Evolutionary conservation across 2,113 vertebrate genomes (phyloP).

Genomic region (Anoplopoma fimbria): DNA sequence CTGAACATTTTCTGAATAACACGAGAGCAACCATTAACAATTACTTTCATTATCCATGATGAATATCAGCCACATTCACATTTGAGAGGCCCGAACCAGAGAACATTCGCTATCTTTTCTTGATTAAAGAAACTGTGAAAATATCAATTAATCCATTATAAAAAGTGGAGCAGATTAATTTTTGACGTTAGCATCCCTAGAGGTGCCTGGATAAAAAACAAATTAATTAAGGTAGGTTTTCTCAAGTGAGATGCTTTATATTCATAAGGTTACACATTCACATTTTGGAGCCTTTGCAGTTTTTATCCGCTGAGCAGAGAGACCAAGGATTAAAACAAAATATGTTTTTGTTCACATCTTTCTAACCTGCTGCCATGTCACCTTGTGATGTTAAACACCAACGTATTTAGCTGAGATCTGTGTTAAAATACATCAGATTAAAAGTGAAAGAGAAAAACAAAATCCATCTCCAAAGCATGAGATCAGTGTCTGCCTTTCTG

Average conservation of each 20-base stretch:
- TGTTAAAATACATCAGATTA: not conserved
- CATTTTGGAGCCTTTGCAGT: not conserved
- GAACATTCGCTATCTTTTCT: not conserved
- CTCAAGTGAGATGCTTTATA: not conserved
- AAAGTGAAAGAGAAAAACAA: not conserved
- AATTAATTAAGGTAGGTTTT: not conserved
- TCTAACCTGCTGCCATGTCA: not conserved
- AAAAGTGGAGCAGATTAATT: not conserved
- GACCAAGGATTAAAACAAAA: not conserved
- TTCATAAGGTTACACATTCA: not conserved
- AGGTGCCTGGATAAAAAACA: not conserved
- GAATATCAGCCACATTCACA: not conserved
- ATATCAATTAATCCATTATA: not conserved
- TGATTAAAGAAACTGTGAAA: not conserved
- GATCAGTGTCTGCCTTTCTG: conserved; percentile 3
- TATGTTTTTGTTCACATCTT: not conserved
- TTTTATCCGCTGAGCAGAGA: not conserved
- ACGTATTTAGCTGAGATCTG: not conserved
- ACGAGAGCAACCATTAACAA: not conserved
- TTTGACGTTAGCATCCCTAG: not conserved
- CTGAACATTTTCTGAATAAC: not conserved
- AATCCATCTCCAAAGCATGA: not conserved
- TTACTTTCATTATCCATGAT: not conserved
- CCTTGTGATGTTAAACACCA: not conserved
- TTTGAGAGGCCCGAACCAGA: not conserved